phyloP scores from a whole-genome alignment of 2,113 vertebrate genomes.

The Macrotis lagotis region DNA sequence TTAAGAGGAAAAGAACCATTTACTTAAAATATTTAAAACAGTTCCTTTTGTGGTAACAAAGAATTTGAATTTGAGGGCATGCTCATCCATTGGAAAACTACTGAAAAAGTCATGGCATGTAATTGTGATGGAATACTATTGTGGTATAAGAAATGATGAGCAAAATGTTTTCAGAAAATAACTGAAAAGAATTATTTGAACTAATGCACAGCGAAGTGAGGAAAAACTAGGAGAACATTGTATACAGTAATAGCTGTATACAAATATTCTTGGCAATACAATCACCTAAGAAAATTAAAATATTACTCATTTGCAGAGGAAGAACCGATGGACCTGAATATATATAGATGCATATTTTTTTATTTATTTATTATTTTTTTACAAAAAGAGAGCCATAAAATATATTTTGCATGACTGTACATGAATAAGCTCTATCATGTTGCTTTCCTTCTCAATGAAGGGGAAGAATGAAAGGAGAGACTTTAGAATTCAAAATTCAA shows the following conservation, averaged over 20 bases:
- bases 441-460: background rate
- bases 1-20: too few relatives aligned
- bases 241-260: background rate
- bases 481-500: background rate
- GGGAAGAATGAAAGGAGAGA: background rate
- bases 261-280: background rate
- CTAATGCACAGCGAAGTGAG: background rate
- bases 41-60: too few relatives aligned
- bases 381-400: background rate
- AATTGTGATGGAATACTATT: background rate
- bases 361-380: background rate
- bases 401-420: background rate
- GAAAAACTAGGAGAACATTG: background rate
- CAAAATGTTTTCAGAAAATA: background rate
- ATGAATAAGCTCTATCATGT: background rate
- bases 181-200: background rate
- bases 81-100: background rate
- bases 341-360: too few relatives aligned
- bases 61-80: background rate
- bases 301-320: too few relatives aligned
- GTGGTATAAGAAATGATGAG: background rate
- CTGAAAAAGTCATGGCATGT: background rate
- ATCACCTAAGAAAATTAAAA: background rate
- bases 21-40: too few relatives aligned
- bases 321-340: too few relatives aligned